Evolutionary conservation across 2,888 invertebrate genomes (phyloP).

Genomic region (Acanthopleura granulata): DNA sequence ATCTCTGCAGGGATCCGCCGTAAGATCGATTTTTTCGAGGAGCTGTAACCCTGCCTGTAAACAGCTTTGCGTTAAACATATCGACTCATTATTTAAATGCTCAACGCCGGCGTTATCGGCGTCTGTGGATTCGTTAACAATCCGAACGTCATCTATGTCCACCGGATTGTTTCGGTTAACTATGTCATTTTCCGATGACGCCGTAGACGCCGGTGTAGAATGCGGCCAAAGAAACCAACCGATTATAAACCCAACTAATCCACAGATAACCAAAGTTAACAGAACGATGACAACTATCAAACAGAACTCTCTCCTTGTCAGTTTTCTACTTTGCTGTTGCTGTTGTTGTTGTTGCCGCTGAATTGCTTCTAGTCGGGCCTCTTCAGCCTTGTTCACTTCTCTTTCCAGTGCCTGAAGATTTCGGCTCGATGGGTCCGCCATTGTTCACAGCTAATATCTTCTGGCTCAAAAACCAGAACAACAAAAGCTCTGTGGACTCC

Average conservation of each 20-base stretch:
- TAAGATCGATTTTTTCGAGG: neutral
- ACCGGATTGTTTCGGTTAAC: neutral
- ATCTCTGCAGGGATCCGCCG: neutral
- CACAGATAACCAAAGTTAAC: neutral
- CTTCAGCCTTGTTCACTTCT: neutral
- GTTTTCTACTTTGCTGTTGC: neutral
- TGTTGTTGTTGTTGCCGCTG: neutral
- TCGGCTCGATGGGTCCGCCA: neutral
- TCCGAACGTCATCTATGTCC: neutral
- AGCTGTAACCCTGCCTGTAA: neutral
- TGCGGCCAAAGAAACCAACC: slow-evolving; percentile 1
- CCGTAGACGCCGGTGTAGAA: neutral
- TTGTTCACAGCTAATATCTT: neutral
- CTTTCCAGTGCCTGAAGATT: neutral
- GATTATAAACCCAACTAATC: slow-evolving; percentile 4
- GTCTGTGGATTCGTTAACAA: too few species aligned
- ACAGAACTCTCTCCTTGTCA: neutral
- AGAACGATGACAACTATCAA: neutral
- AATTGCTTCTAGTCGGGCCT: neutral
- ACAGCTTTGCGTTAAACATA: neutral
- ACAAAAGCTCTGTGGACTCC: too few species aligned
- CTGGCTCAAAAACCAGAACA: too few species aligned
- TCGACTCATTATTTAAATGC: neutral
- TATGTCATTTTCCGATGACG: neutral
- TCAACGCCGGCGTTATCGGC: too few species aligned